Evolutionary conservation across 1,140 invertebrate species (phyloP).

Genomic region (Drosophila triauraria): DNA sequence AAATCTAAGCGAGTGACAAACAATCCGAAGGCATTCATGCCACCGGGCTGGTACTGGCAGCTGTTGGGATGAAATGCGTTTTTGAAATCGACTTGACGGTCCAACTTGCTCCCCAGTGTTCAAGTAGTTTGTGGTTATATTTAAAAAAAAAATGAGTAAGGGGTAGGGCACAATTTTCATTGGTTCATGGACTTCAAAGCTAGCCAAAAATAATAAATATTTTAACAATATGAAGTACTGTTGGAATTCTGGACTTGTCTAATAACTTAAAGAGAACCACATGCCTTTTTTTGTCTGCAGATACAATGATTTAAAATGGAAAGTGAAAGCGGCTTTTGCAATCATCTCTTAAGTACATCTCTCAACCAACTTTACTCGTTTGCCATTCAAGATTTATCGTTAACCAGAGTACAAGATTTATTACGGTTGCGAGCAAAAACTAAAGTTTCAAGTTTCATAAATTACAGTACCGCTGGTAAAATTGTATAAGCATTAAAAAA

Average conservation of each 20-base stretch:
- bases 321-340: slow-evolving; percentile 31
- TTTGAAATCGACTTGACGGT: slow-evolving; percentile 37
- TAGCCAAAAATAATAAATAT: background rate
- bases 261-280: background rate
- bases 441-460: slow-evolving; percentile 18
- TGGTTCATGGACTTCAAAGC: background rate
- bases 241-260: background rate
- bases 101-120: slow-evolving; percentile 17
- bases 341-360: slow-evolving; percentile 30
- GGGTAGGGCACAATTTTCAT: background rate
- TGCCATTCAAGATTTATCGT: slow-evolving; percentile 33
- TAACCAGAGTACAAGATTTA: slow-evolving; percentile 32
- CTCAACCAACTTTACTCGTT: slow-evolving; percentile 28
- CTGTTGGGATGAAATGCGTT: slow-evolving; percentile 52
- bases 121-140: slow-evolving; percentile 27
- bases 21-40: slow-evolving; percentile 54
- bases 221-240: too few relatives aligned
- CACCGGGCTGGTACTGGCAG: slow-evolving; percentile 31
- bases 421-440: slow-evolving; percentile 33
- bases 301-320: slow-evolving; percentile 15
- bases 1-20: slow-evolving; percentile 64
- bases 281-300: background rate
- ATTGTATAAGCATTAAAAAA: slow-evolving; percentile 24
- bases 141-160: background rate
- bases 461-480: slow-evolving; percentile 8